Evolutionary conservation across 2,113 vertebrate species (phyloP).

Genomic region (Entomyzon cyanotis): DNA sequence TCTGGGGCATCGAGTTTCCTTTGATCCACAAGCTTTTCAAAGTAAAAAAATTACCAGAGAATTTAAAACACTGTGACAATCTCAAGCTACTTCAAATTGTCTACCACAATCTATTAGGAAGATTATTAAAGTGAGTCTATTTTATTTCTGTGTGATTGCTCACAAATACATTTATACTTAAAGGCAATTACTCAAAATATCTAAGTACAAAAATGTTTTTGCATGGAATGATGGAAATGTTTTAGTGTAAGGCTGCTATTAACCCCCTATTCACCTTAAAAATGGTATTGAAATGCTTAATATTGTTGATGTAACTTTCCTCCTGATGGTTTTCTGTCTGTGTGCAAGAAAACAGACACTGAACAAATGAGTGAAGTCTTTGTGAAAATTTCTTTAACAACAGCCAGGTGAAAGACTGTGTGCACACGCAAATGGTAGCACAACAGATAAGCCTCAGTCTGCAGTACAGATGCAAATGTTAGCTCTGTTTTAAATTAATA

Average conservation of each 20-base stretch:
- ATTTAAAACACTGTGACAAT: background rate
- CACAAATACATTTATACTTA: background rate
- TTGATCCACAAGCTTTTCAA: slow-evolving; percentile 16
- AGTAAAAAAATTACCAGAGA: background rate
- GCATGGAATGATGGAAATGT: background rate
- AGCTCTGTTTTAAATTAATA: background rate
- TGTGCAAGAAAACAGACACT: background rate
- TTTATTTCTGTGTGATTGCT: background rate
- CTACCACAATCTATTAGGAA: background rate
- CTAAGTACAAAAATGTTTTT: background rate
- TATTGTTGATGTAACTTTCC: background rate
- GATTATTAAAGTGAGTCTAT: background rate
- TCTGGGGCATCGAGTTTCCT: background rate
- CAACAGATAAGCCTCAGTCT: background rate
- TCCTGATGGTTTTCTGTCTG: background rate
- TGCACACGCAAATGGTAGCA: background rate
- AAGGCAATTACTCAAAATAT: background rate
- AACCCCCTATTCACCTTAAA: background rate
- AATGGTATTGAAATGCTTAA: background rate
- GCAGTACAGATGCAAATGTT: background rate
- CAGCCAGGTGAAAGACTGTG: background rate
- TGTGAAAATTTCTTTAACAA: background rate
- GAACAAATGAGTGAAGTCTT: background rate
- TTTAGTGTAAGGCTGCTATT: background rate
- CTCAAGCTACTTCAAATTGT: background rate